A percentile compares a stretch with the other conserved stretches of the same genome.
Conservation (phyloP, 2,113 vertebrate species). For the Tor tambroides region DNA sequence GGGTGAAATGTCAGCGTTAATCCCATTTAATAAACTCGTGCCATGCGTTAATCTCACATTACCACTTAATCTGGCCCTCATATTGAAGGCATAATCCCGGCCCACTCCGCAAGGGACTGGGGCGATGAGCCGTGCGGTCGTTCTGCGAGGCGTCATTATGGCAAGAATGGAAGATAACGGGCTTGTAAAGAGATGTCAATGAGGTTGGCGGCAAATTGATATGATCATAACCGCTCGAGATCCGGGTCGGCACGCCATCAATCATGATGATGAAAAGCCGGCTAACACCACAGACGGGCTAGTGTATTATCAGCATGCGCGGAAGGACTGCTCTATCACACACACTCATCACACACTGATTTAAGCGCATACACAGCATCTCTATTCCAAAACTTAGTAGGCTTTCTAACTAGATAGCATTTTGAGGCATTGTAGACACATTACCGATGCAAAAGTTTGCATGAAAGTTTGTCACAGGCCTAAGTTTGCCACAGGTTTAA, state of each 20-base stretch:
- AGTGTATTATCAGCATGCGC: slow-evolving; percentile 41
- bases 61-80: slow-evolving; percentile 75
- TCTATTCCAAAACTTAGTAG: neutral
- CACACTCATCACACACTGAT: slow-evolving; percentile 28
- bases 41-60: slow-evolving; percentile 71
- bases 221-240: slow-evolving; percentile 76
- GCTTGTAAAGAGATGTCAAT: slow-evolving; percentile 67
- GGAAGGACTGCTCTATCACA: slow-evolving; percentile 32
- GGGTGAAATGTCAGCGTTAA: slow-evolving; percentile 73
- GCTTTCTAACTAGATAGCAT: neutral
- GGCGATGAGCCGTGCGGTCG: slow-evolving; percentile 46
- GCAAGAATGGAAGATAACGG: slow-evolving; percentile 40
- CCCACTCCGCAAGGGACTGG: slow-evolving; percentile 53
- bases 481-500: neutral
- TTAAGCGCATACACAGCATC: neutral
- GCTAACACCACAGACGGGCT: slow-evolving; percentile 21
- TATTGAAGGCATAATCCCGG: slow-evolving; percentile 63
- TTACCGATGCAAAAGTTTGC: neutral
- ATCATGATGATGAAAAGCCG: slow-evolving; percentile 73
- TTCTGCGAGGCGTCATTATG: slow-evolving; percentile 49
- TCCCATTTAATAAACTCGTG: slow-evolving; percentile 77
- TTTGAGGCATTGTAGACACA: neutral
- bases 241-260: slow-evolving; percentile 71
- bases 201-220: slow-evolving; percentile 73
- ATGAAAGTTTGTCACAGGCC: neutral